Conservation (phyloP, 2,888 invertebrate genomes). For the Boloria euphrosyne region DNA sequence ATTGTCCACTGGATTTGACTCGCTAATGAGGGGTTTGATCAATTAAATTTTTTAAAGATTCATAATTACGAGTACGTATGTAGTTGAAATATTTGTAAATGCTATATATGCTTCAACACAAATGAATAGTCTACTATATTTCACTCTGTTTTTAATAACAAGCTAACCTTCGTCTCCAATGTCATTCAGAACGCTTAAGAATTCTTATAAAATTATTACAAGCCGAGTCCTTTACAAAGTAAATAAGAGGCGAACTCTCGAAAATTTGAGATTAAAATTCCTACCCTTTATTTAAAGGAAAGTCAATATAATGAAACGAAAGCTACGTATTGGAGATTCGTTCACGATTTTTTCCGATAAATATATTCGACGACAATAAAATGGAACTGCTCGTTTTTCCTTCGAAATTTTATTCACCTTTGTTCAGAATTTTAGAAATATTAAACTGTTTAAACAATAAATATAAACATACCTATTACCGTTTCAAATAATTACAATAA, state of each 20-base stretch:
- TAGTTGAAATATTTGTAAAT: no score
- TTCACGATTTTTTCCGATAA: slow-evolving; percentile 37
- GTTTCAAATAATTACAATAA: no score
- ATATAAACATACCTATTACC: no score
- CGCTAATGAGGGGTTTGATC: no score
- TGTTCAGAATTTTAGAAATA: not conserved
- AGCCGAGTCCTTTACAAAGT: slow-evolving; percentile 44
- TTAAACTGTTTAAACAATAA: no score
- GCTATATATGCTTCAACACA: no score
- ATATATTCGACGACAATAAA: slow-evolving; percentile 41
- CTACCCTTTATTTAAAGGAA: slow-evolving; percentile 42
- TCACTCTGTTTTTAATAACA: not conserved
- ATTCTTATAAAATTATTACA: slow-evolving; percentile 29
- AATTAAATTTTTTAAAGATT: no score
- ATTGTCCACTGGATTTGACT: no score
- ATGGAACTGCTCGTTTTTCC: slow-evolving; percentile 29
- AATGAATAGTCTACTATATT: no score
- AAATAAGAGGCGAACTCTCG: slow-evolving; percentile 37
- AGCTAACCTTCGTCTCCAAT: slow-evolving; percentile 12
- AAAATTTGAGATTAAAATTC: slow-evolving; percentile 43
- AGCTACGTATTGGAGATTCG: slow-evolving; percentile 38
- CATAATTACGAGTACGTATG: no score
- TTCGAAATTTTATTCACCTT: slow-evolving; percentile 24
- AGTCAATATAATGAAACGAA: slow-evolving; percentile 45
- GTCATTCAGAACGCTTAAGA: slow-evolving; percentile 18